phyloP scores from a whole-genome alignment of 2,888 invertebrate species.

The Flabesymbios commensalis region DNA sequence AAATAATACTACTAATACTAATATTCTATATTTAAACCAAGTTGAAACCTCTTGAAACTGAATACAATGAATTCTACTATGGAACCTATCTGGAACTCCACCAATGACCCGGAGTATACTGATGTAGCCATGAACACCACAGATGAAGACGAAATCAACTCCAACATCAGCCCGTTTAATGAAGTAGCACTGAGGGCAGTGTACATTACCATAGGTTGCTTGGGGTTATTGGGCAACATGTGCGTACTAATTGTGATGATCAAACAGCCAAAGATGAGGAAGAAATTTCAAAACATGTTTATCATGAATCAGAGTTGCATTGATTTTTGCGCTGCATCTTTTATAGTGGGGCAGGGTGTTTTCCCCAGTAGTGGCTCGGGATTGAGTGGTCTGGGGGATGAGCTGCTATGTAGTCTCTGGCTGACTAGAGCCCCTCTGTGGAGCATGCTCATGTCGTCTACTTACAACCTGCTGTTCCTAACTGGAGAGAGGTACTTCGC shows the following conservation, averaged over 20 bases:
- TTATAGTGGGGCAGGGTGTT: conserved; percentile 14
- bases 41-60: no score
- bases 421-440: conserved; percentile 26
- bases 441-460: conserved; percentile 25
- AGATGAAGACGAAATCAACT: no score
- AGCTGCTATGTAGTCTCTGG: conserved; percentile 26
- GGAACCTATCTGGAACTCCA: no score
- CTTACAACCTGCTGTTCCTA: conserved; percentile 24
- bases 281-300: conserved; percentile 19
- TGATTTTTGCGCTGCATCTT: conserved; percentile 16
- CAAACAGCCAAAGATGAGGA: conserved; percentile 7
- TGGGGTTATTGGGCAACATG: conserved; percentile 28
- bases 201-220: conserved; percentile 18
- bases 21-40: no score
- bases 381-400: conserved; percentile 1
- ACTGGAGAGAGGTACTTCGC: conserved; percentile 28
- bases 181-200: conserved; percentile 1
- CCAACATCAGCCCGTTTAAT: background rate
- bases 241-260: conserved; percentile 23
- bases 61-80: no score
- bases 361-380: conserved; percentile 1
- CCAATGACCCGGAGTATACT: no score
- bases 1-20: no score
- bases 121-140: no score
- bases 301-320: conserved; percentile 26